phyloP scores from a whole-genome alignment of 2,113 vertebrate genomes.

The Chloroceryle aenea region DNA sequence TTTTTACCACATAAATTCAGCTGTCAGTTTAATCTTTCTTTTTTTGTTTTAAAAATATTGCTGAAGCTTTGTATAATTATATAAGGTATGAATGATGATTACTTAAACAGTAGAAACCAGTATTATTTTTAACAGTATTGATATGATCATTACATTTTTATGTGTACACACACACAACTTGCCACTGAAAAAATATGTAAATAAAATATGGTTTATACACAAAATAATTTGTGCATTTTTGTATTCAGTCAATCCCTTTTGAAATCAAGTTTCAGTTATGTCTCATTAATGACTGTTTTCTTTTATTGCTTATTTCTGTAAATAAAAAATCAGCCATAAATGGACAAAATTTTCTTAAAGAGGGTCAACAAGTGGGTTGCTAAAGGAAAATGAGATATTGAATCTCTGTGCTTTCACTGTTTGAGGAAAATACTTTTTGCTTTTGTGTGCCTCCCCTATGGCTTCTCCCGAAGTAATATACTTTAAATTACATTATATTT shows the following conservation, averaged over 20 bases:
- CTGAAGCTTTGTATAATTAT: neutral
- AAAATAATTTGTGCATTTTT: neutral
- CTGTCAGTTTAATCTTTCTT: neutral
- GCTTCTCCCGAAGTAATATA: conserved; percentile 9
- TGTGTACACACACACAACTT: neutral
- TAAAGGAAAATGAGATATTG: conserved; percentile 16
- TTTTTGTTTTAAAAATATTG: neutral
- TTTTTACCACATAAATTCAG: neutral
- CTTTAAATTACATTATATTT: conserved; percentile 40
- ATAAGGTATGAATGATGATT: neutral
- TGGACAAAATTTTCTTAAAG: neutral
- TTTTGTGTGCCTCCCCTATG: neutral
- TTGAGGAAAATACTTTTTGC: conserved; percentile 22
- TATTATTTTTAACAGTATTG: neutral
- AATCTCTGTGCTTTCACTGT: neutral
- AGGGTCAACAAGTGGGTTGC: conserved; percentile 16
- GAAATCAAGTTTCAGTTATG: neutral
- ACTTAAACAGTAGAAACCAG: neutral
- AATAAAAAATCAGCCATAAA: neutral
- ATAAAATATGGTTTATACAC: neutral
- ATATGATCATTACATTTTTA: neutral
- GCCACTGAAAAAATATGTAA: neutral
- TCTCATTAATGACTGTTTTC: neutral
- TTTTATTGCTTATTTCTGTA: neutral
- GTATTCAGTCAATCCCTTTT: neutral